Conservation (phyloP, 2,888 invertebrate genomes). For the Plemyria rubiginata region DNA sequence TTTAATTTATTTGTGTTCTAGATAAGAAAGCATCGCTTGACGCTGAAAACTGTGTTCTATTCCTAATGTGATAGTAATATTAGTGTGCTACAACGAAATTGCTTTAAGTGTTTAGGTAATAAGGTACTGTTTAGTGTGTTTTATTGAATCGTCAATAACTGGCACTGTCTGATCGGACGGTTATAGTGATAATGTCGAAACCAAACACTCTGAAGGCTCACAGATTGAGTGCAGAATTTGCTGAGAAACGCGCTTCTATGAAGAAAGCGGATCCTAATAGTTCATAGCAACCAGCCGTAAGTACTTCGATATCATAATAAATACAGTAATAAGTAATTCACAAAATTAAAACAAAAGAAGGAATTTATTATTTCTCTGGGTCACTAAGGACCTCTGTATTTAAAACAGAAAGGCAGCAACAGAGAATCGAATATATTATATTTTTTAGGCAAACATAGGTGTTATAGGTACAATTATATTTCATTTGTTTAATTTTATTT, state of each 20-base stretch:
- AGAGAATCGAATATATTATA: no score
- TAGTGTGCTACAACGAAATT: slow-evolving; percentile 65
- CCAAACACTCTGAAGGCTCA: slow-evolving; percentile 79
- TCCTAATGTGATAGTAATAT: slow-evolving; percentile 59
- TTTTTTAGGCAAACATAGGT: no score
- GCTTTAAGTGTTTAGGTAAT: slow-evolving; percentile 54
- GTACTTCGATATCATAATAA: slow-evolving; percentile 46
- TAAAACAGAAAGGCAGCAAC: background rate
- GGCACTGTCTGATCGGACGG: slow-evolving; percentile 46
- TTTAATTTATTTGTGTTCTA: slow-evolving; percentile 81
- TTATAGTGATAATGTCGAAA: slow-evolving; percentile 74
- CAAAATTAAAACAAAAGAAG: background rate
- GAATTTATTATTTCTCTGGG: background rate
- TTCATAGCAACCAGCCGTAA: slow-evolving; percentile 82
- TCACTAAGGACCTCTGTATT: background rate
- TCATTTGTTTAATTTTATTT: no score
- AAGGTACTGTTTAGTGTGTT: slow-evolving; percentile 33
- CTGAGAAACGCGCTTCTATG: slow-evolving; percentile 74
- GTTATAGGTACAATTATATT: no score
- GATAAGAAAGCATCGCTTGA: slow-evolving; percentile 62
- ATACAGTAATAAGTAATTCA: background rate
- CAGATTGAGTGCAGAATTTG: slow-evolving; percentile 80
- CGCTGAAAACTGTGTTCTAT: slow-evolving; percentile 55
- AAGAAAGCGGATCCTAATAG: slow-evolving; percentile 75
- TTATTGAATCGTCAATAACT: slow-evolving; percentile 49